Evolutionary conservation across 1,140 invertebrate species (phyloP).

Genomic region (Drosophila grimshawi): DNA sequence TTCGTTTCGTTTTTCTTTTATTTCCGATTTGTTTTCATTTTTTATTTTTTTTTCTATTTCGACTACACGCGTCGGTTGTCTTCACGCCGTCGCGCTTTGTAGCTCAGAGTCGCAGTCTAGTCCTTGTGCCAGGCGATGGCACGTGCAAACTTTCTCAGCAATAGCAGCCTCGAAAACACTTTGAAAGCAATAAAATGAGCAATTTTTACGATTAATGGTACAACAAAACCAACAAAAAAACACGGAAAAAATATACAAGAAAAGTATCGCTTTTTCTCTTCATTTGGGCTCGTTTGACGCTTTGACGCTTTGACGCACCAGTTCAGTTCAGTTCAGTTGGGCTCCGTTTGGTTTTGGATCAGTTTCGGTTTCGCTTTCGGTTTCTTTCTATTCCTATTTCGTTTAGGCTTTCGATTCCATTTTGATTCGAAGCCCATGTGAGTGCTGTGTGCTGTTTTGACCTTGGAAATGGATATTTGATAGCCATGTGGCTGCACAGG

Average conservation of each 20-base stretch:
- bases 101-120: not conserved
- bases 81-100: slow-evolving; percentile 35
- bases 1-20: not conserved
- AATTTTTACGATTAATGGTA: slow-evolving; percentile 71
- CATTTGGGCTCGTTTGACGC: slow-evolving; percentile 29
- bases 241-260: slow-evolving; percentile 25
- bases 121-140: slow-evolving; percentile 13
- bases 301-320: slow-evolving; percentile 24
- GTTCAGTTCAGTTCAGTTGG: not conserved
- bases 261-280: slow-evolving; percentile 53
- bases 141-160: slow-evolving; percentile 62
- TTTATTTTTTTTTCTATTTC: slow-evolving; percentile 20
- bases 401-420: not conserved
- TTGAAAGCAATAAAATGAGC: slow-evolving; percentile 70
- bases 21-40: not conserved
- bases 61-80: slow-evolving; percentile 30
- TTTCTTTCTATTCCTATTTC: slow-evolving; percentile 3
- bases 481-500: slow-evolving; percentile 28
- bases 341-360: slow-evolving; percentile 7
- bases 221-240: too few species aligned
- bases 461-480: slow-evolving; percentile 41
- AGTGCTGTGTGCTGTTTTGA: slow-evolving; percentile 8
- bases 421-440: slow-evolving; percentile 10
- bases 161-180: slow-evolving; percentile 39
- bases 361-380: slow-evolving; percentile 9